Base-by-base conservation (phyloP, 2,113 vertebrate species). In the Lophura nycthemera region DNA sequence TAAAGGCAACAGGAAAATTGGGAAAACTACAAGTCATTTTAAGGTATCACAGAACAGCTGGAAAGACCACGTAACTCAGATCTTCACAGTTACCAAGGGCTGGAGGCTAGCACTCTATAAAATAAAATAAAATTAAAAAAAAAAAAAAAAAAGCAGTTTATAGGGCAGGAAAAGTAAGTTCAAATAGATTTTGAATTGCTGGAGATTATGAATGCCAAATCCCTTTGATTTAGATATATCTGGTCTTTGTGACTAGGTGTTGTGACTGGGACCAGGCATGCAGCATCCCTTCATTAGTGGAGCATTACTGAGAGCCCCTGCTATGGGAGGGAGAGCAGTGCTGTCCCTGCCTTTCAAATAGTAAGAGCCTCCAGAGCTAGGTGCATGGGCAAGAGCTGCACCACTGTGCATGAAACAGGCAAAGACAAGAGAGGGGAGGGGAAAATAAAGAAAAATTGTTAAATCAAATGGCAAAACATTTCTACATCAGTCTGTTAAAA, bases 301-400 rank as follows among this genome's bases (percentile, higher is more conserved):
- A 45, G 42, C 0, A 0, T 40, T 59, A 40, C 20, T 0, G 0
- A 61, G 75, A 80, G 47, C 7, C 32, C 7, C 30, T 64, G 42
- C 0, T 16, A 4, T 0, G 7, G n/a, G 45, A 11, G 34, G n/a
- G 48, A 18, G 50, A 73, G 45, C 57, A 59, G 17, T 4, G 24
- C 42, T 64, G 19, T 57, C 76, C 21, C 1, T 18, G 18, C 43
- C 40, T 73, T 40, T 70, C 17, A 40, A 1, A 25, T 6, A 47
- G 8, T 47, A 74, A 59, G 52, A 80, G 40, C 40, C 7, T 4
- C 27, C n/a, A 29, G 27, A 45, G 21, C 19, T 36, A 40, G 11
- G 17, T 40, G 38, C 1, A 2, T 6, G 32, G 30, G 83, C 25
- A 42, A 71, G 65, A 65, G 15, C 43, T 40, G 11, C 16, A 21